Base-by-base conservation (phyloP, 2,797 vertebrate genomes). In the Netta rufina region DNA sequence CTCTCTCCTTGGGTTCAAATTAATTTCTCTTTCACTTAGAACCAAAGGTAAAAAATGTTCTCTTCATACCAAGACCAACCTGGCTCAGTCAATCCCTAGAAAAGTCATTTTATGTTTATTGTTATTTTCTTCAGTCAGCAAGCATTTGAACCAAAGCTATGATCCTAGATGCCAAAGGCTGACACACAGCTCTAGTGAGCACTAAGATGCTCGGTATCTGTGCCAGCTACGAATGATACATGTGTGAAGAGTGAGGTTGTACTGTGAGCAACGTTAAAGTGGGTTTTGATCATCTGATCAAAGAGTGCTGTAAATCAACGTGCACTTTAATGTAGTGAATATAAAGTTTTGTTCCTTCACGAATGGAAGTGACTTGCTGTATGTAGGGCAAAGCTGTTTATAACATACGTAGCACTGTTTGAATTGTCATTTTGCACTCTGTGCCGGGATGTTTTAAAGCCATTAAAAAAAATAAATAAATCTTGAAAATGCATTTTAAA, bases 211-310 rank as follows among this genome's bases (percentile, higher is more conserved):
- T 91, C 33, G 4, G 9, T 28, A 57, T 67, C 33, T 64, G 41
- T 81, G 84, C 77, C 79, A 67, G 43, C 56, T 39, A 18, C 64
- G 79, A 93, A 90, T 61, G 89, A 94, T 88, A 56, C 19, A 49
- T 64, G 54, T 53, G 70, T 3, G 3, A 88, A 53, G 25, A 88
- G 24, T n/a, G 78, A 86, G 39, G 64, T 24, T 88, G 65, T 77
- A 87, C 66, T 0, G 1, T 27, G 79, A 88, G 33, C 43, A 87
- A 67, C 0, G 1, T 64, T 93, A 81, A 86, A 94, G 79, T 32
- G 51, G 13, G 38, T 47, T 96, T 97, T 96, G 92, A 94, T 96
- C 85, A 64, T 86, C 60, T 92, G 91, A 95, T 97, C 93, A 96
- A 96, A 96, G 87, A 70, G 22, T 21, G 20, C 70, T 93, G 89